Base-by-base conservation (phyloP, 2,797 vertebrate genomes). In the Delichon dasypus region DNA sequence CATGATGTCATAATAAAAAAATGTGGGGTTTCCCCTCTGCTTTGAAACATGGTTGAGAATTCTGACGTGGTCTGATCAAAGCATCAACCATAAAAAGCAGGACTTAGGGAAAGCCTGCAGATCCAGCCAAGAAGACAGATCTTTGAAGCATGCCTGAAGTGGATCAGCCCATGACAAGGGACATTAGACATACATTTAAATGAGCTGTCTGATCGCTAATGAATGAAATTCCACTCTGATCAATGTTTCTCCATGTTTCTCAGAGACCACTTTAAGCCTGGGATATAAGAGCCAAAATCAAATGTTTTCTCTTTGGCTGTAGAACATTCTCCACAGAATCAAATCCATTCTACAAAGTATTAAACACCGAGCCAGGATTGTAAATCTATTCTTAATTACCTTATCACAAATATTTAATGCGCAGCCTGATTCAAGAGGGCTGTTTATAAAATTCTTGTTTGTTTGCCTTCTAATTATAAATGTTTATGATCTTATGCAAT, bases 391-490 rank as follows among this genome's bases (percentile, higher is more conserved):
- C 92, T 92, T 95, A 97, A 97, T 97, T 97, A 96, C 93, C 87
- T 97, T 96, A 97, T 97, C 88, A 92, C 95, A 97, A 96, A 97
- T 97, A 97, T 95, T 97, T 96, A 97, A 80, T 95, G 95, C 0
- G 57, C 94, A 91, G 80, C 58, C 94, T 97, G 96, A 97, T 97
- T 97, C 96, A 97, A 97, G 96, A 97, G 89, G 70, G 93, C 96
- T 92, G 91, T 97, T 97, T 97, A 81, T 89, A 96, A 94, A 94
- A 95, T 93, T 96, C 96, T 84, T 92, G 88, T 97, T 95, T 97
- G 95, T 96, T 94, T 91, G 83, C 95, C 83, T 97, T 96, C 96
- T 96, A 97, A 97, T 97, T 97, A 96, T 94, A 95, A 97, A 96
- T 94, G 94, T 97, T 90, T 97, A 95, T 97, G 94, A 93, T 96